Evolutionary conservation across 2,888 invertebrate genomes (phyloP).

Genomic region (Drosophila prostipennis): DNA sequence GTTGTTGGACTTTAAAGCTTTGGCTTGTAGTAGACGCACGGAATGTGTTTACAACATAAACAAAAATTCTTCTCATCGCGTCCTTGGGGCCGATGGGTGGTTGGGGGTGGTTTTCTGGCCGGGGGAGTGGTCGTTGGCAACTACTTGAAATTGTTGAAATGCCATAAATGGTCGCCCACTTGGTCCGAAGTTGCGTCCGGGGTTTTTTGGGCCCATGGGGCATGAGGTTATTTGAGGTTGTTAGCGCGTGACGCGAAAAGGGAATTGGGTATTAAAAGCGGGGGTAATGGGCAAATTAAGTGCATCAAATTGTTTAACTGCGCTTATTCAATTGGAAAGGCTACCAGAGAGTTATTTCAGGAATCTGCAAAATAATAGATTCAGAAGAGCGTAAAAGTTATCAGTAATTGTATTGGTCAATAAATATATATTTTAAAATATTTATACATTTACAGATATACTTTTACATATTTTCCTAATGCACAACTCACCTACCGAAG

Average conservation of each 20-base stretch:
- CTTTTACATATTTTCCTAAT: too few relatives aligned
- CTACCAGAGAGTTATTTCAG: neutral
- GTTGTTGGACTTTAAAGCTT: constrained; percentile 34
- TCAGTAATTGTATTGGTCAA: neutral
- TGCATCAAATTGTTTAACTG: constrained; percentile 63
- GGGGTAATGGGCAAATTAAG: constrained; percentile 45
- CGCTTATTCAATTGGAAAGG: constrained; percentile 41
- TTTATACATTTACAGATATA: neutral
- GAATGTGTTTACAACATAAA: constrained; percentile 68
- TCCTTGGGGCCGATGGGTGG: constrained; percentile 9
- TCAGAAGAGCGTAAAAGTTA: too few relatives aligned
- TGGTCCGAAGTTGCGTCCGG: constrained; percentile 3
- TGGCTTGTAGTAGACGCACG: constrained; percentile 42
- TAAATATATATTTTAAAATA: too few relatives aligned
- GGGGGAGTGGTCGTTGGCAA: constrained; percentile 51
- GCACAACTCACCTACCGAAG: too few relatives aligned
- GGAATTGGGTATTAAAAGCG: constrained; percentile 29
- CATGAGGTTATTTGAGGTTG: constrained; percentile 35
- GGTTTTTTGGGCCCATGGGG: constrained; percentile 28
- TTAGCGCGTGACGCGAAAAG: constrained; percentile 32
- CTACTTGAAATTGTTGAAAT: constrained; percentile 73
- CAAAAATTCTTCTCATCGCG: constrained; percentile 40
- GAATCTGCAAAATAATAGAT: neutral
- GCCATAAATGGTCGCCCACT: constrained; percentile 58
- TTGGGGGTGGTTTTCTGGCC: neutral